Evolutionary conservation across 2,888 invertebrate species (phyloP), one percentile per base, ranked within the genome.

Genomic region (Lepidonotus clava): DNA sequence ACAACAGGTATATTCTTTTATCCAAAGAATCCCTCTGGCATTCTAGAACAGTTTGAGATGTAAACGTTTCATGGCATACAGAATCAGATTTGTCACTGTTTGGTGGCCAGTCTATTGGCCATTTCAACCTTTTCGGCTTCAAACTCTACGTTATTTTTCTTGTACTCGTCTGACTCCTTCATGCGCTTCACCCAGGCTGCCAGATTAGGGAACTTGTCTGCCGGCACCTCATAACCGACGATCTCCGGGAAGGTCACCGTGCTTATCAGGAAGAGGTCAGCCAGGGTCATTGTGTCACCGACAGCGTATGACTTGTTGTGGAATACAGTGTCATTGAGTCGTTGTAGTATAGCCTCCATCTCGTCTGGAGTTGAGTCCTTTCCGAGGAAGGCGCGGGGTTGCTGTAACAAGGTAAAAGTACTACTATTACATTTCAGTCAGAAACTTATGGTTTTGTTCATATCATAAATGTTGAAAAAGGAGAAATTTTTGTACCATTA

Each of bases 281-380:
- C n/a, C n/a, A n/a, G n/a, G n/a, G n/a, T 71, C 71, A 71, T 38
- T 21, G 36, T 18, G 38, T 71, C 71, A 1, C 71, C 71, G 4
- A 34, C 14, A 4, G 71, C 71, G 38, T 71, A 71, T 1, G 34
- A 46, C 18, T 46, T 46, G 46, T 46, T 18, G n/a, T 71, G 1
- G 71, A 71, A 71, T 11, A 71, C 38, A n/a, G 51, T 80, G 24
- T 80, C 80, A 8, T 80, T 24, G 1, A 80, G 80, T 0, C 80
- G 80, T 32, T 80, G 24, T 24, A 46, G 46, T 46, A 80, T 80
- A 1, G 41, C 28, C 80, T 80, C 80, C 80, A 80, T 46, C 28
- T 46, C 80, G n/a, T 41, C 80, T 14, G 80, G 41, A 24, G 5
- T 24, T 14, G 28, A 0, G 2, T n/a, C 41, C 41, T 1, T 28